A percentile compares a stretch with the other conserved stretches of the same genome.
Evolutionary conservation across 2,113 vertebrate genomes (phyloP).

Genomic region (Colinus virginianus): DNA sequence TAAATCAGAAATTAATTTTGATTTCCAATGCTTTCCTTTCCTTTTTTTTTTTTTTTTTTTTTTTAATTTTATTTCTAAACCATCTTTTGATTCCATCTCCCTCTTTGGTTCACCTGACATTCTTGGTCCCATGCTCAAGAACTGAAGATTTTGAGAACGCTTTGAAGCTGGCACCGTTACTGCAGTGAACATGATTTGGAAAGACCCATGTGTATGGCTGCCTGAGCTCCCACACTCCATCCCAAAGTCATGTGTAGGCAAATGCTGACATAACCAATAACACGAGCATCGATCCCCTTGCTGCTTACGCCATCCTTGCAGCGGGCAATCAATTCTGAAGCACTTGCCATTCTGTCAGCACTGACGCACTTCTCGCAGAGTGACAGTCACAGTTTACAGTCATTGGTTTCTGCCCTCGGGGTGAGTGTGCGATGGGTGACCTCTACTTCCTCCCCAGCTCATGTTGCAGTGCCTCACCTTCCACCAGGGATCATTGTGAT

Average conservation of each 20-base stretch:
- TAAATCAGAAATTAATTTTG: conserved; percentile 2
- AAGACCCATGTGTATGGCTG: background rate
- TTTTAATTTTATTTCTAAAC: background rate
- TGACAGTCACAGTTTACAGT: rapidly evolving
- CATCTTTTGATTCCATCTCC: background rate
- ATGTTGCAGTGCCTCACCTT: rapidly evolving
- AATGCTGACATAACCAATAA: background rate
- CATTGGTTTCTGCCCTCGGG: background rate
- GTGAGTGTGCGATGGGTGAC: rapidly evolving
- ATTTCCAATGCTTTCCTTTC: background rate
- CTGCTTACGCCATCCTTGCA: background rate
- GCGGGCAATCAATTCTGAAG: background rate
- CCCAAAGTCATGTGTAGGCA: rapidly evolving
- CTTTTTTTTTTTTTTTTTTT: background rate
- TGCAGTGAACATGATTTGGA: background rate
- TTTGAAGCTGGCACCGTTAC: rapidly evolving
- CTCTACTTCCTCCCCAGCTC: background rate
- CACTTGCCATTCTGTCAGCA: background rate
- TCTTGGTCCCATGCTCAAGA: background rate
- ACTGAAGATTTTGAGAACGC: background rate
- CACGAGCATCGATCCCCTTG: background rate
- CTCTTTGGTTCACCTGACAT: background rate
- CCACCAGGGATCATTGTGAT: rapidly evolving
- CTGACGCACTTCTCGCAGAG: conserved; percentile 9
- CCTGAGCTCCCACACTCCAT: background rate